A percentile compares a stretch with the other conserved stretches of the same genome.
Evolutionary conservation across 2,113 vertebrate species (phyloP).

Genomic region (Dinomys branickii): DNA sequence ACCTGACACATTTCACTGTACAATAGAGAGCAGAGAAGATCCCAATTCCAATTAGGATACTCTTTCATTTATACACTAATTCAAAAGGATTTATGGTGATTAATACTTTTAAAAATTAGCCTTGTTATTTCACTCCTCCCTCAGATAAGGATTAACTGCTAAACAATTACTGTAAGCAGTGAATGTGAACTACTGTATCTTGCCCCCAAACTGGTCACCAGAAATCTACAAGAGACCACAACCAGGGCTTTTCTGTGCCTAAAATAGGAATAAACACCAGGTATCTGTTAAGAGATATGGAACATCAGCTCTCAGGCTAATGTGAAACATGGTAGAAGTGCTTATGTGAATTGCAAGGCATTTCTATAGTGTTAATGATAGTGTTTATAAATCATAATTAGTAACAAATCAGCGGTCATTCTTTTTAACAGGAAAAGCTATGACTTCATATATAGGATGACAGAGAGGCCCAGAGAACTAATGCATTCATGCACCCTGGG

Average conservation of each 20-base stretch:
- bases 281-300: background rate
- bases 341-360: background rate
- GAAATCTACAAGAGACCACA: background rate
- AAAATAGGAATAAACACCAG: background rate
- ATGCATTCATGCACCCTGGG: background rate
- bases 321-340: background rate
- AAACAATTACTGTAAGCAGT: background rate
- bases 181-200: background rate
- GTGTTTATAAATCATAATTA: constrained; percentile 20
- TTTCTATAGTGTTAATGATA: background rate
- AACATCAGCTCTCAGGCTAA: background rate
- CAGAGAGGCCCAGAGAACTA: background rate
- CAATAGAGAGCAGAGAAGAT: constrained; percentile 39
- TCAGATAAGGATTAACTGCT: background rate
- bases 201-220: background rate
- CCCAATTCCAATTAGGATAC: constrained; percentile 49
- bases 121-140: constrained; percentile 4
- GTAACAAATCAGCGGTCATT: background rate
- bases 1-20: constrained; percentile 13
- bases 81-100: constrained; percentile 63
- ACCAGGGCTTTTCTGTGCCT: background rate
- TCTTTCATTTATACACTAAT: constrained; percentile 55
- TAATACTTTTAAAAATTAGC: constrained; percentile 20
- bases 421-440: background rate
- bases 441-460: background rate